A percentile compares a stretch with the other conserved stretches of the same genome.
Evolutionary conservation across 2,888 invertebrate species (phyloP).

Genomic region (Himalopsyche kuldschensis): DNA sequence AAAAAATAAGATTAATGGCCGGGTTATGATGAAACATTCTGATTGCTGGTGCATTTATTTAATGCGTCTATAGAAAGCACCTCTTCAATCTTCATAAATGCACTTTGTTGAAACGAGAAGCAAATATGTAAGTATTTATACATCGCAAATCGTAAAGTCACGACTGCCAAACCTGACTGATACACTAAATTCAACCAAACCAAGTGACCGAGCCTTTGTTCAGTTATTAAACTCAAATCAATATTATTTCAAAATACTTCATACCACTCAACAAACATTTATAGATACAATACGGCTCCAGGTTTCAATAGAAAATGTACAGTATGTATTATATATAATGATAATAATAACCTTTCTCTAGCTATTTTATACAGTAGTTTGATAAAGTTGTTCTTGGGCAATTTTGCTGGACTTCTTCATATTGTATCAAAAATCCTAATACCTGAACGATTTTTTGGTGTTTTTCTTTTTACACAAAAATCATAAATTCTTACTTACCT

Average conservation of each 20-base stretch:
- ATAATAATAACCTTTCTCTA: no score
- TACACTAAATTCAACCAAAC: conserved; percentile 8
- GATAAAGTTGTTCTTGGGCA: no score
- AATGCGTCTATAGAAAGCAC: neutral
- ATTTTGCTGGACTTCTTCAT: no score
- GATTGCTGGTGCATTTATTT: neutral
- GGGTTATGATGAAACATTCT: neutral
- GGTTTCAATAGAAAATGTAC: neutral
- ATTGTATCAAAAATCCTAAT: no score
- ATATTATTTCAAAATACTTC: neutral
- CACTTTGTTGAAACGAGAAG: neutral
- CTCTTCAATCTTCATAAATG: neutral
- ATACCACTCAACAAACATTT: neutral
- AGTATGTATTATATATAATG: no score
- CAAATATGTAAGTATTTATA: neutral
- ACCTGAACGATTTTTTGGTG: no score
- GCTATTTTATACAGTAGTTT: no score
- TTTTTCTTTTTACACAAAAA: no score
- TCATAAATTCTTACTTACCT: no score
- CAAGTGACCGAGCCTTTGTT: conserved; percentile 7
- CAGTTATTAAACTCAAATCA: neutral
- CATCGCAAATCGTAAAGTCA: conserved; percentile 6
- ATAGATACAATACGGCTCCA: neutral
- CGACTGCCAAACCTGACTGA: conserved; percentile 4
- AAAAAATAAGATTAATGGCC: neutral